Percentiles rank a stretch among this genome's conserved stretches.
phyloP scores from a whole-genome alignment of 2,797 vertebrate species.

The Bryconaethiops microstoma region DNA sequence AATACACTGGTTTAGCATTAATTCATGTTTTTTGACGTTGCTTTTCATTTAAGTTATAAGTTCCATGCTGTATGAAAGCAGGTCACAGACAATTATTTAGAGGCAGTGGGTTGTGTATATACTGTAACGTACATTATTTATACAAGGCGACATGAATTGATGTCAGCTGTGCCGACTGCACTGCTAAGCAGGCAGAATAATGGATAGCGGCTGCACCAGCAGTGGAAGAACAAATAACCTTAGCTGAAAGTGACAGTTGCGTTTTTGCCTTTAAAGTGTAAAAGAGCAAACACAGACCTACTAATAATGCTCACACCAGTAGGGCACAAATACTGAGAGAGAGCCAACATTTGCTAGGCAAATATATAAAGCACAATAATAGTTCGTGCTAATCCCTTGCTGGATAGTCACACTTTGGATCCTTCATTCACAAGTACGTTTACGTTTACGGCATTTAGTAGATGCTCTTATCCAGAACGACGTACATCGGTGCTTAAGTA shows the following conservation, averaged over 20 bases:
- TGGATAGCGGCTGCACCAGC: slow-evolving; percentile 3
- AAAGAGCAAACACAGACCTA: slow-evolving; percentile 14
- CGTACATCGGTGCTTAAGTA: no score
- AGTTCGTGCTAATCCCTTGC: neutral
- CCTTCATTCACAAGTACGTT: slow-evolving; percentile 16
- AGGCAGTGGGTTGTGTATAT: slow-evolving; percentile 8
- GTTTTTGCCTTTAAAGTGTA: slow-evolving; percentile 25
- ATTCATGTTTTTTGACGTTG: neutral
- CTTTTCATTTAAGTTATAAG: neutral
- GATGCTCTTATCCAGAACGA: no score
- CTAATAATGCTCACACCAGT: slow-evolving; percentile 4
- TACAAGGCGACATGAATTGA: slow-evolving; percentile 17
- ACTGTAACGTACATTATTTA: neutral
- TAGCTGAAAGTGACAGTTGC: neutral
- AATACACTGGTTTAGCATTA: neutral
- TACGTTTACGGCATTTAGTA: no score
- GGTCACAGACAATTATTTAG: neutral
- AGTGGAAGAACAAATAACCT: slow-evolving; percentile 35
- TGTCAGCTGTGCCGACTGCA: neutral
- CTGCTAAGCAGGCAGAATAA: slow-evolving; percentile 18
- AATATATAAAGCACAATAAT: slow-evolving; percentile 33
- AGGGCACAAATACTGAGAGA: neutral
- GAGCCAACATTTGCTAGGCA: slow-evolving; percentile 33
- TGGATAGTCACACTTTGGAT: neutral
- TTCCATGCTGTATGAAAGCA: slow-evolving; percentile 3